A percentile compares a stretch with the other conserved stretches of the same genome.
phyloP scores from a whole-genome alignment of 2,797 vertebrate genomes.

The Rhodeus uyekii region DNA sequence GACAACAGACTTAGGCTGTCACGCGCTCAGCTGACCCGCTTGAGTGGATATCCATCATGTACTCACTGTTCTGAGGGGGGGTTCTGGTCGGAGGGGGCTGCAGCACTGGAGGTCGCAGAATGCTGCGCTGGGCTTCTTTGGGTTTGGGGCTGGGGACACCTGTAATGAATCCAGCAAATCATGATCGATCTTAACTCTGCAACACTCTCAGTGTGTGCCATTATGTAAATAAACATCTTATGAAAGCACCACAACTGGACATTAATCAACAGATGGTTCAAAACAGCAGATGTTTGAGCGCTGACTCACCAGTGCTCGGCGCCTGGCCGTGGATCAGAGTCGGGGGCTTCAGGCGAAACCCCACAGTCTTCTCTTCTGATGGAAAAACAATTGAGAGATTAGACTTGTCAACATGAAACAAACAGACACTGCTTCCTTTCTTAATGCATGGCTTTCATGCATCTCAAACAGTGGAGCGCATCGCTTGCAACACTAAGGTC shows the following conservation, averaged over 20 bases:
- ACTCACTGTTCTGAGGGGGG: conserved; percentile 59
- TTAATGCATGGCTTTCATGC: no score
- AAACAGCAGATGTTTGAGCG: not conserved
- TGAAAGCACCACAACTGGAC: not conserved
- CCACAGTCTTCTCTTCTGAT: conserved; percentile 83
- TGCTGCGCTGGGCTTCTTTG: conserved; percentile 84
- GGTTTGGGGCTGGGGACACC: conserved; percentile 86
- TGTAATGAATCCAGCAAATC: conserved; percentile 56
- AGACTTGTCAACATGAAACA: not conserved
- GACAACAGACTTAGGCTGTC: no score
- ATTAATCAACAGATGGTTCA: not conserved
- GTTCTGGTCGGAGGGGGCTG: conserved; percentile 78
- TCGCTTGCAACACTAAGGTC: no score
- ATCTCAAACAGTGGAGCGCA: no score
- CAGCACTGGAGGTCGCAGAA: conserved; percentile 82
- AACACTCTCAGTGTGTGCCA: not conserved
- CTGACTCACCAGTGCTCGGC: conserved; percentile 80
- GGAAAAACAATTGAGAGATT: conserved; percentile 6
- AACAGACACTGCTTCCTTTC: not conserved
- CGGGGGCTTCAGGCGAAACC: conserved; percentile 84
- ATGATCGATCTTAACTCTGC: not conserved
- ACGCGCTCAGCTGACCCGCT: not conserved
- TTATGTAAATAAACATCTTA: conserved; percentile 12
- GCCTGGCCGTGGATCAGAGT: conserved; percentile 86
- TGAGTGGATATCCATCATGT: not conserved